Evolutionary conservation across 2,113 vertebrate species (phyloP), one percentile per base, ranked within the genome.

Genomic region (Eonycteris spelaea): DNA sequence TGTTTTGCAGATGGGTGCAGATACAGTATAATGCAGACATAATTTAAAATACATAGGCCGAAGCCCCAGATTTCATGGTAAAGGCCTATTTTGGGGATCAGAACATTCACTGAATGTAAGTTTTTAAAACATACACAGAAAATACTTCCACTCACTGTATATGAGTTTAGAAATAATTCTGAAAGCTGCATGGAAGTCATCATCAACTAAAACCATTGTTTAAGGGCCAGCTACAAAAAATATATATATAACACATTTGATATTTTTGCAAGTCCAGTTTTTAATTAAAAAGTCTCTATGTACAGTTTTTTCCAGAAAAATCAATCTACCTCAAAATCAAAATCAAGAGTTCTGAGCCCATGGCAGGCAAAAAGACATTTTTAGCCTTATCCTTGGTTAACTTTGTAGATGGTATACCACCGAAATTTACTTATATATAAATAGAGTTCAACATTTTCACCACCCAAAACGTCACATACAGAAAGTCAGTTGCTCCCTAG

Each of bases 291-390:
- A 83, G 85, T 71, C 43, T 97, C 33, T 80, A 78, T 68, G 53
- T 63, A 45, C 2, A 85, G 80, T 95, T 93, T 97, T 71, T 94
- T 51, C 51, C 15, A n/a, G 30, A 73, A 77, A 96, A 96, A 97
- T 82, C 61, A 96, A 89, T 80, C 90, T 30, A 97, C 57, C 74
- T 96, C 63, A 92, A 95, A 98, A 97, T 95, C 80, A 63, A 92
- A 94, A 90, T 61, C 18, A 71, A 92, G 73, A 24, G 0, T 40
- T 71, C 14, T 65, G n/a, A 88, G 26, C 28, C 77, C 80, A 45
- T 5, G 8, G 30, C 33, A 75, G 53, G 19, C 16, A 80, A 63
- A 40, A 30, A 59, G 57, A 77, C 15, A 89, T 30, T 40, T 84
- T 55, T 21, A 84, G 24, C 43, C 22, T 78, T 40, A 38, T 75